Percentiles rank a stretch among this genome's conserved stretches.
Evolutionary conservation across 2,888 invertebrate species (phyloP).

Genomic region (Pomacea canaliculata): DNA sequence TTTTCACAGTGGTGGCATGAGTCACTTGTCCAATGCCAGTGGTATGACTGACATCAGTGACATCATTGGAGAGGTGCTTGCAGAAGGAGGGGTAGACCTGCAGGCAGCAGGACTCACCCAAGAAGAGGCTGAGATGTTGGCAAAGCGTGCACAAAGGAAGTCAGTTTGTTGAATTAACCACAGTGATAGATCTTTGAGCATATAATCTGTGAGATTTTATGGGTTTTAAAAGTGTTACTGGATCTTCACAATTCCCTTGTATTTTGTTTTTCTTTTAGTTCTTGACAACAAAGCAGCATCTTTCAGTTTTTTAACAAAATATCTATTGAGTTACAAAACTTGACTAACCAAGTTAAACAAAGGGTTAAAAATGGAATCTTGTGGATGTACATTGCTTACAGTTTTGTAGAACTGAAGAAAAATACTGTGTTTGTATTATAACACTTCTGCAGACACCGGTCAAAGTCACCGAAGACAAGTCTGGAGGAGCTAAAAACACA

Average conservation of each 20-base stretch:
- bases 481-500: slow-evolving; percentile 49
- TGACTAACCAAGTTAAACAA: too few species aligned
- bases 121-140: slow-evolving; percentile 48
- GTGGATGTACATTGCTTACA: too few species aligned
- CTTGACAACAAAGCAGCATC: too few species aligned
- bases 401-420: too few species aligned
- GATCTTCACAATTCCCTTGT: too few species aligned
- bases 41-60: slow-evolving; percentile 64
- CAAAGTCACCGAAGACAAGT: background rate
- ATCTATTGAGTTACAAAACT: too few species aligned
- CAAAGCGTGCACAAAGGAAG: slow-evolving; percentile 7
- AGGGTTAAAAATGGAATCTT: too few species aligned
- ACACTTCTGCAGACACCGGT: slow-evolving; percentile 3
- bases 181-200: too few species aligned
- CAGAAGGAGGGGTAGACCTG: slow-evolving; percentile 55
- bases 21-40: slow-evolving; percentile 29
- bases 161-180: background rate
- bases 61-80: slow-evolving; percentile 63
- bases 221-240: too few species aligned
- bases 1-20: slow-evolving; percentile 39
- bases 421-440: slow-evolving; percentile 7
- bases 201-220: too few species aligned
- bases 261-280: too few species aligned
- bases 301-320: too few species aligned
- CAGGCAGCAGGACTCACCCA: slow-evolving; percentile 55